Conservation (phyloP, 2,797 vertebrate genomes). For the Sebastes melanostomus region DNA sequence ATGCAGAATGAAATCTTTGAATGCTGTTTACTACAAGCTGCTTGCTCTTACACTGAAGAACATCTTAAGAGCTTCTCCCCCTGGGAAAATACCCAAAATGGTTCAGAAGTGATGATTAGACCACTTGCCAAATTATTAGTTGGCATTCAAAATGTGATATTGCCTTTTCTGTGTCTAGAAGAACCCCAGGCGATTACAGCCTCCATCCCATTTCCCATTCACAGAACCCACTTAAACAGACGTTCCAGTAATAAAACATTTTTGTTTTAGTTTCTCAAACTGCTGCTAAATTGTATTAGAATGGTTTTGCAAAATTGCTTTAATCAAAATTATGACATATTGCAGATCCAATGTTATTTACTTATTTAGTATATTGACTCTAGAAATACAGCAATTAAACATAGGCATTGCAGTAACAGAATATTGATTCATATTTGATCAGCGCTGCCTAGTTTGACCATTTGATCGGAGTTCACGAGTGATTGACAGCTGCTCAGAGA, state of each 20-base stretch:
- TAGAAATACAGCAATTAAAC: not conserved
- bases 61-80: slow-evolving; percentile 5
- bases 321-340: not conserved
- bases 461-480: too few species aligned
- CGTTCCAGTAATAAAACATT: not conserved
- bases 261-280: not conserved
- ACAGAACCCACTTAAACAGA: slow-evolving; percentile 6
- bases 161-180: slow-evolving; percentile 18
- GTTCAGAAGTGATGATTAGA: slow-evolving; percentile 27
- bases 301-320: not conserved
- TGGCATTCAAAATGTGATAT: slow-evolving; percentile 17
- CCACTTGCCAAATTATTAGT: slow-evolving; percentile 20
- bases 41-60: not conserved
- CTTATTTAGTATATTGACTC: not conserved
- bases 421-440: too few species aligned
- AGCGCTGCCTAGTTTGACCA: too few species aligned
- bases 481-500: too few species aligned
- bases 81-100: slow-evolving; percentile 18
- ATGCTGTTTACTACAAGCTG: slow-evolving; percentile 1
- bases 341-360: not conserved
- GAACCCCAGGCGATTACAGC: slow-evolving; percentile 10
- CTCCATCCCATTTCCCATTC: not conserved
- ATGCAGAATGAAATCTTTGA: not conserved
- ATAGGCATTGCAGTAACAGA: too few species aligned
- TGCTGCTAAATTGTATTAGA: not conserved